These are phyloP conservation scores for Circaetus cinerascens DNA, from an alignment of 2,113 vertebrate species.

Conservation along the genomic window DNA sequence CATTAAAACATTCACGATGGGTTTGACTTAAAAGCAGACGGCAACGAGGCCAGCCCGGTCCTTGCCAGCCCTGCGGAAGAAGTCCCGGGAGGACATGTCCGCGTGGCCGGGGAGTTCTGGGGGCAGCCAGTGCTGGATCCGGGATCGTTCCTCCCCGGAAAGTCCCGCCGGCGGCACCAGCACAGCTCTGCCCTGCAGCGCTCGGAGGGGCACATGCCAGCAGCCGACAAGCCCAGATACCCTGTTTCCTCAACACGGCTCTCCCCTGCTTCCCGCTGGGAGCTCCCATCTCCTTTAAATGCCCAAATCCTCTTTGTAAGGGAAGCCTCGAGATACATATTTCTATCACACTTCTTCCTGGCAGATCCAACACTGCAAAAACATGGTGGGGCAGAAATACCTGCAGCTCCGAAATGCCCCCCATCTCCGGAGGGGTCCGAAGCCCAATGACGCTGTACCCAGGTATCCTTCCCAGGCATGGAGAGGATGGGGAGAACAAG, in stretches of 20 bases:
- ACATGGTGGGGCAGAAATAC: neutral
- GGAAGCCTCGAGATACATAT: neutral
- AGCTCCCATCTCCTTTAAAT: neutral
- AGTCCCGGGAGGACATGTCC: accelerated
- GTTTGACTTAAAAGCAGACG: neutral
- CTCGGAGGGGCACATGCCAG: neutral
- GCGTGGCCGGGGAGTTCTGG: accelerated
- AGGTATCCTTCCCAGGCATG: neutral
- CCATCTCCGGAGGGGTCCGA: neutral
- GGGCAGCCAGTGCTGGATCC: neutral
- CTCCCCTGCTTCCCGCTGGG: neutral
- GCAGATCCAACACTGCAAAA: neutral
- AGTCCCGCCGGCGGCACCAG: neutral
- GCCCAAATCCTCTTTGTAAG: neutral
- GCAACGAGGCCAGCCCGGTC: neutral
- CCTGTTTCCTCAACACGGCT: accelerated
- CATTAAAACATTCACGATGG: neutral
- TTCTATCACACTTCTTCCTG: neutral
- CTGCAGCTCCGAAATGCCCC: neutral
- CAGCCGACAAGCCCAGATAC: neutral
- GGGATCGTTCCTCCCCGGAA: accelerated
- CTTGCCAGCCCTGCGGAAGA: accelerated
- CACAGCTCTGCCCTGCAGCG: neutral
- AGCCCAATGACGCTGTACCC: neutral
- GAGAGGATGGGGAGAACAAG: neutral